A percentile compares a stretch with the other conserved stretches of the same genome.
These are phyloP conservation scores for Melanostoma mellinum DNA, from an alignment of 2,888 invertebrate genomes.

Conservation along the genomic window DNA sequence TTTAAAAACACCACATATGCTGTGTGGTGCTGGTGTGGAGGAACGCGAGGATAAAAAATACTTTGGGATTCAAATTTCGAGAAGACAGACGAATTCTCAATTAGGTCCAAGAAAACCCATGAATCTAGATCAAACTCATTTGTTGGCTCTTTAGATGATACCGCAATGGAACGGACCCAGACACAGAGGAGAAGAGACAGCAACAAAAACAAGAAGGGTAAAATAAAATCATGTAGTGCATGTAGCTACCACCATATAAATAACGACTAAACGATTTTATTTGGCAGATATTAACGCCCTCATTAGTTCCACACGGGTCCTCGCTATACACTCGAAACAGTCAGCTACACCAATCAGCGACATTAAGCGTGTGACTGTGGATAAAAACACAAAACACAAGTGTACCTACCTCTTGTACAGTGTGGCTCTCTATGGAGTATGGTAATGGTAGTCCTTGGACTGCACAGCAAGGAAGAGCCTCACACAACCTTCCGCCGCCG, in stretches of 20 bases:
- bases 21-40: not conserved
- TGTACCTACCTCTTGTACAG: not conserved
- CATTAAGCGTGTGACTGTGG: conserved; percentile 48
- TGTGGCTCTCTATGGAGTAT: not conserved
- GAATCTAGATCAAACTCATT: conserved; percentile 58
- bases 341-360: conserved; percentile 19
- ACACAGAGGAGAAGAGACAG: not conserved
- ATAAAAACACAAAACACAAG: conserved; percentile 33
- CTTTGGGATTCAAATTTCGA: conserved; percentile 19
- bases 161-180: conserved; percentile 8
- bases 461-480: conserved; percentile 31
- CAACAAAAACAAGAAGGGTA: conserved; percentile 18
- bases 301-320: conserved; percentile 67
- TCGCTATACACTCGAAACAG: conserved; percentile 16
- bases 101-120: conserved; percentile 53
- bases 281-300: conserved; percentile 73
- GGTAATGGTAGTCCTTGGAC: conserved; percentile 27
- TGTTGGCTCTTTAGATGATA: conserved; percentile 48
- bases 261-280: conserved; percentile 71
- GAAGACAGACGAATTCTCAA: conserved; percentile 48
- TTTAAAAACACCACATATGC: conserved; percentile 4
- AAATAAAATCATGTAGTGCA: conserved; percentile 31
- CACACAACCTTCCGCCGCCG: not conserved
- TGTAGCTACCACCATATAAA: conserved; percentile 59
- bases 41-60: conserved; percentile 1